Conservation (phyloP, 2,888 invertebrate genomes). For the Melieria crassipennis region DNA sequence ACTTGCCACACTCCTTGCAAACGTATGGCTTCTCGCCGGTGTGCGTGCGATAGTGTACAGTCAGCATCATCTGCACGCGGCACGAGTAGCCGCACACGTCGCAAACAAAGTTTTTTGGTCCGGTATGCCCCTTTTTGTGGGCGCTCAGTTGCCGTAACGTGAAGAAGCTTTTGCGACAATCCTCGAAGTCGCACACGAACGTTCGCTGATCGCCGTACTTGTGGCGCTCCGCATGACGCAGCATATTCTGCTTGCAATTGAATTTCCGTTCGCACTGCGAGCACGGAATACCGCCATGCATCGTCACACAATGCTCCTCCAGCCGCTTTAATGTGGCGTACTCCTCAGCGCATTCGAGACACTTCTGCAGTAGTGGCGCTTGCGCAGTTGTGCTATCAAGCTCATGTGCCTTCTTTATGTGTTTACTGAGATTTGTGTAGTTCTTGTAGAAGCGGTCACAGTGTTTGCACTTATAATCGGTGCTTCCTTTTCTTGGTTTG, state of each 20-base stretch:
- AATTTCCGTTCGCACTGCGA: slow-evolving; percentile 47
- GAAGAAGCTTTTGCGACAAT: slow-evolving; percentile 53
- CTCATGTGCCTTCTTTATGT: slow-evolving; percentile 42
- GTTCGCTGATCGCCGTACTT: slow-evolving; percentile 45
- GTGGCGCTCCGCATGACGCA: slow-evolving; percentile 50
- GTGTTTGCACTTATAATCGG: slow-evolving; percentile 25
- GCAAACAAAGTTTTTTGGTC: slow-evolving; percentile 44
- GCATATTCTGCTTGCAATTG: slow-evolving; percentile 50
- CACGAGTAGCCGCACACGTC: slow-evolving; percentile 41
- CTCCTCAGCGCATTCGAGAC: slow-evolving; percentile 28
- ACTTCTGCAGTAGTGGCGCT: slow-evolving; percentile 13
- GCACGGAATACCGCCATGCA: slow-evolving; percentile 50
- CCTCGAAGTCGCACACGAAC: slow-evolving; percentile 49
- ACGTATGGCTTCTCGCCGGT: slow-evolving; percentile 58
- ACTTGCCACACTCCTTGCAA: slow-evolving; percentile 44
- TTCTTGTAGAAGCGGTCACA: slow-evolving; percentile 34
- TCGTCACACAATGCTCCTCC: slow-evolving; percentile 27
- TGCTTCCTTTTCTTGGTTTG: too few species aligned
- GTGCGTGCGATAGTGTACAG: slow-evolving; percentile 56
- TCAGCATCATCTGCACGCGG: slow-evolving; percentile 53
- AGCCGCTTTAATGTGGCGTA: slow-evolving; percentile 28
- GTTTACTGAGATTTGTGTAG: slow-evolving; percentile 46
- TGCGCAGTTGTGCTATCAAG: background rate
- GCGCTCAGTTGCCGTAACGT: slow-evolving; percentile 49
- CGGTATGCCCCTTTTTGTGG: slow-evolving; percentile 53